Conservation (phyloP, 2,888 invertebrate species). For the Synanthedon myopaeformis region DNA sequence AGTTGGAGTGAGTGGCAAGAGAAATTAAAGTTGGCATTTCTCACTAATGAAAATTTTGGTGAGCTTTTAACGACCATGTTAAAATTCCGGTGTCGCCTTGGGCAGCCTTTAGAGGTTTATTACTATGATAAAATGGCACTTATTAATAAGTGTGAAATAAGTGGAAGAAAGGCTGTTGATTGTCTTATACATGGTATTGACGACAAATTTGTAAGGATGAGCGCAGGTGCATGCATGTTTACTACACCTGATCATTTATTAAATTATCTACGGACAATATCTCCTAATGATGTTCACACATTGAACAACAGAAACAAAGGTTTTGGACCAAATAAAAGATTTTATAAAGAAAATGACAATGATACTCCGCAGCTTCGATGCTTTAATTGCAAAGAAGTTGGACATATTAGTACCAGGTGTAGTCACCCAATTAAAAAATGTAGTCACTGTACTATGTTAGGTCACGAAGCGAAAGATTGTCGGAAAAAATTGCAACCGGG, state of each 20-base stretch:
- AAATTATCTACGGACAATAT: no score
- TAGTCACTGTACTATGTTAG: slow-evolving; percentile 6
- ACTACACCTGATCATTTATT: slow-evolving; percentile 6
- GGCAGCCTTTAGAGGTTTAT: slow-evolving; percentile 10
- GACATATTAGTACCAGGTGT: slow-evolving; percentile 9
- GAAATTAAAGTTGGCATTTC: slow-evolving; percentile 12
- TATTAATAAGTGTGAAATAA: slow-evolving; percentile 12
- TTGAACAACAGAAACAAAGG: no score
- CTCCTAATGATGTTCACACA: no score
- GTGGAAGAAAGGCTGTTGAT: slow-evolving; percentile 10
- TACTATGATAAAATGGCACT: slow-evolving; percentile 13
- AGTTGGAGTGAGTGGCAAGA: slow-evolving; percentile 13
- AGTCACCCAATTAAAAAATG: slow-evolving; percentile 9
- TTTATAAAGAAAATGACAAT: no score
- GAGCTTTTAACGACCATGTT: slow-evolving; percentile 9
- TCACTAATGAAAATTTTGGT: slow-evolving; percentile 12
- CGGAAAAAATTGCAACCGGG: not conserved
- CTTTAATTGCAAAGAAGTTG: slow-evolving; percentile 1
- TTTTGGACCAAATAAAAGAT: no score
- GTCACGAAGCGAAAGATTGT: slow-evolving; percentile 5
- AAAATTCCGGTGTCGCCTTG: slow-evolving; percentile 9
- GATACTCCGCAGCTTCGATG: no score
- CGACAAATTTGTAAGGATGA: slow-evolving; percentile 12
- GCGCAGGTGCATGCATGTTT: slow-evolving; percentile 9
- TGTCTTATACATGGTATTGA: slow-evolving; percentile 13